phyloP scores from a whole-genome alignment of 2,888 invertebrate species.

The Hydrotaea cyrtoneurina region DNA sequence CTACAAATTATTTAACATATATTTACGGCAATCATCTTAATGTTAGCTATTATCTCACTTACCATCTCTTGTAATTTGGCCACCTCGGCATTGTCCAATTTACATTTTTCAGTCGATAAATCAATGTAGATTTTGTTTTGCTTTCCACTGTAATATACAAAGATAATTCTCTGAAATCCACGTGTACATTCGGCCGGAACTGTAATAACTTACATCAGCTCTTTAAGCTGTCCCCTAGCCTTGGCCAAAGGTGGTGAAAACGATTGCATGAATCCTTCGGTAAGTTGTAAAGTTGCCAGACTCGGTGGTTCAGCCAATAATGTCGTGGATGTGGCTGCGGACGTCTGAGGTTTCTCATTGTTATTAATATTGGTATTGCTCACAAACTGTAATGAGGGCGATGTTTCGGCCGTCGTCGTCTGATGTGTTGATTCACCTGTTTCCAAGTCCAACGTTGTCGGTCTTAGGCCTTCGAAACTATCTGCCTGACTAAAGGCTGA shows the following conservation, averaged over 20 bases:
- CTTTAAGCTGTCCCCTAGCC: slow-evolving; percentile 76
- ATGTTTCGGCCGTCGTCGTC: not conserved
- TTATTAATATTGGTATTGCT: slow-evolving; percentile 30
- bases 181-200: not conserved
- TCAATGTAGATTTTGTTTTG: slow-evolving; percentile 80
- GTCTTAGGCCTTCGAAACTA: slow-evolving; percentile 39
- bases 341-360: not conserved
- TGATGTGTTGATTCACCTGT: not conserved
- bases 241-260: slow-evolving; percentile 76
- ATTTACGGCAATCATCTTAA: no score
- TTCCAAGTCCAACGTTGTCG: slow-evolving; percentile 26
- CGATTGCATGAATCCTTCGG: slow-evolving; percentile 75
- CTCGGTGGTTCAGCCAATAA: slow-evolving; percentile 58
- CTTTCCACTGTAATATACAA: slow-evolving; percentile 73
- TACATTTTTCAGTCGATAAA: slow-evolving; percentile 77
- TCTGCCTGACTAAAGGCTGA: slow-evolving; percentile 39
- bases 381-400: not conserved
- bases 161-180: no score
- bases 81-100: slow-evolving; percentile 77
- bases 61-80: slow-evolving; percentile 77
- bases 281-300: slow-evolving; percentile 73
- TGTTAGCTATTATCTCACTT: no score
- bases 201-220: slow-evolving; percentile 74
- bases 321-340: not conserved
- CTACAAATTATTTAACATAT: no score